Base-by-base conservation (phyloP, 1,140 invertebrate genomes). In the Marisa cornuarietis region DNA sequence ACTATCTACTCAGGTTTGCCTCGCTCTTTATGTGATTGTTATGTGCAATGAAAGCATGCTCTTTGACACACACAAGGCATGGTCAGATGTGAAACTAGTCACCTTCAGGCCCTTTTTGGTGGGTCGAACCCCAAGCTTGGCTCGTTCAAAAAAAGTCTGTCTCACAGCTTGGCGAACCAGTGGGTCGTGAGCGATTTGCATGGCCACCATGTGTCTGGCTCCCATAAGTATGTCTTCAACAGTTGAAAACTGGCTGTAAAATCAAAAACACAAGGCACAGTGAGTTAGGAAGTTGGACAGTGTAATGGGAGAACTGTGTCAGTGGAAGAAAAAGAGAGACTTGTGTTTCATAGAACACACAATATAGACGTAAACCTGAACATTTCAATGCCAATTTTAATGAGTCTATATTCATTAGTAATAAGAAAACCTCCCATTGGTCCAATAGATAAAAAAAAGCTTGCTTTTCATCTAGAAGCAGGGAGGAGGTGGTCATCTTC, bases 121-220 rank as follows among this genome's bases (percentile, higher is more conserved):
- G 5, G 98, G 97, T 4, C 90, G 89, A 0, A 97, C 94, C 78
- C 93, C 93, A 16, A 99, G 90, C 76, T 95, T 96, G 1, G 97
- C 97, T 73, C 96, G 92, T 90, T 99, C 96, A 89, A 95, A 96
- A 90, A 96, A 98, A n/a, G 95, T 94, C 90, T 97, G 95, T 3
- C 98, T 91, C 6, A 99, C 93, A 81, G 94, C 95, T 87, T 95
- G 95, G 1, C 97, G 92, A 0, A 99, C 94, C 42, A 96, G 90
- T 0, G 98, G 98, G 89, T 99, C 97, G 66, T 95, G 93, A 0
- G 97, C 95, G 52, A 99, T 91, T 90, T 99, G 97, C 83, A 95
- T 95, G 0, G 97, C 96, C 1, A 99, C 96, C 94, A 99, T 98
- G 89, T 96, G 96, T 85, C 96, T 95, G 0, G 95, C 96, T 8